phyloP scores from a whole-genome alignment of 2,113 vertebrate genomes.

The Ophthalmolycus amberensis region DNA sequence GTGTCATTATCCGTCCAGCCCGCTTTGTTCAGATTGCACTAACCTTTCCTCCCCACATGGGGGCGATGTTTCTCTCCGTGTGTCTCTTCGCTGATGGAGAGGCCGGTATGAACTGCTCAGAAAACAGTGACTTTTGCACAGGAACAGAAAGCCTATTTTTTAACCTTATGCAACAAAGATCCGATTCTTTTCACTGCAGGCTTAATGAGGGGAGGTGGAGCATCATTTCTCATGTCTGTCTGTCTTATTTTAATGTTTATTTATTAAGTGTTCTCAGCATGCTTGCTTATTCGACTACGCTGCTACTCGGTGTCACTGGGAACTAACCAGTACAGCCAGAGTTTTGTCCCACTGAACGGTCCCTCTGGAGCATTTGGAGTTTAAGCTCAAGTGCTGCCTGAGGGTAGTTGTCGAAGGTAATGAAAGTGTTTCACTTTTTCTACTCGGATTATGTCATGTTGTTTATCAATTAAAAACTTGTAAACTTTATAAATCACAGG shows the following conservation, averaged over 20 bases:
- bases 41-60: constrained; percentile 57
- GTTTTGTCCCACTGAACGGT: constrained; percentile 1
- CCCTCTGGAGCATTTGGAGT: not conserved
- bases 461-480: not conserved
- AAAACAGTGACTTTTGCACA: constrained; percentile 67
- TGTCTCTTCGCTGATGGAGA: constrained; percentile 22
- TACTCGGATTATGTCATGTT: constrained; percentile 11
- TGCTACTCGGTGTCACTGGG: constrained; percentile 17
- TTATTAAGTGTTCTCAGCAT: constrained; percentile 59
- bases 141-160: constrained; percentile 73
- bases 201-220: constrained; percentile 21
- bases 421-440: not conserved
- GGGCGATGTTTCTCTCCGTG: constrained; percentile 50
- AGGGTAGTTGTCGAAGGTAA: not conserved
- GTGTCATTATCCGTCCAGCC: constrained; percentile 65
- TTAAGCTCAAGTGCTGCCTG: constrained; percentile 1
- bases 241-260: constrained; percentile 56
- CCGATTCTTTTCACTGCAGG: constrained; percentile 53
- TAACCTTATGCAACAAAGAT: constrained; percentile 71
- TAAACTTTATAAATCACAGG: constrained; percentile 3
- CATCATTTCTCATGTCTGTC: constrained; percentile 11
- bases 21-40: constrained; percentile 75
- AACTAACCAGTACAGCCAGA: constrained; percentile 15
- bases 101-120: constrained; percentile 51
- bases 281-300: constrained; percentile 23